Conservation (phyloP, 35 echinoderm and acorn worm species). For the Hemicentrotus pulcherrimus region DNA sequence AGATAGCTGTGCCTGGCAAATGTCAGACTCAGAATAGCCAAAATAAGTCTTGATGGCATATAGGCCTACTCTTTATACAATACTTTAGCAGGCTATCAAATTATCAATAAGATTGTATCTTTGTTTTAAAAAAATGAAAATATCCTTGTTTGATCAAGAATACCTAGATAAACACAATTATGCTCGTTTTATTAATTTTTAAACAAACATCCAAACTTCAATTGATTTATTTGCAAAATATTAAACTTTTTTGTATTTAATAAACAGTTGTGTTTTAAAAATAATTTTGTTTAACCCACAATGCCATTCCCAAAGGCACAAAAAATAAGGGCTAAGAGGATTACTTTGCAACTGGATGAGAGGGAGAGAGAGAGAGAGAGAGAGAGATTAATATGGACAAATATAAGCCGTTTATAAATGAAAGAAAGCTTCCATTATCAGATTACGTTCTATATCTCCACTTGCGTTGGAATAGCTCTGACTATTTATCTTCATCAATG, state of each 20-base stretch:
- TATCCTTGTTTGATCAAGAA: not conserved
- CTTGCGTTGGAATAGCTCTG: not conserved
- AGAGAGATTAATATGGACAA: not conserved
- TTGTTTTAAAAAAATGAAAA: not conserved
- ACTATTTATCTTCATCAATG: not conserved
- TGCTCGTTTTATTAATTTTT: not conserved
- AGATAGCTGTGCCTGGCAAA: not conserved
- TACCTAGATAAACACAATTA: not conserved
- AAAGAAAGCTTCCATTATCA: not conserved
- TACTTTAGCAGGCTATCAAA: not conserved
- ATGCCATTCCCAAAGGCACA: too few species aligned
- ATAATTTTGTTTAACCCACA: too few species aligned
- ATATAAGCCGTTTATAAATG: not conserved
- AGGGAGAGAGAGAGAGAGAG: not conserved
- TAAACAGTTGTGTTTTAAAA: too few species aligned
- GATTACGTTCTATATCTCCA: not conserved
- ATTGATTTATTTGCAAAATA: not conserved
- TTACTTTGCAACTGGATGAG: not conserved
- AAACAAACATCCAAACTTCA: not conserved
- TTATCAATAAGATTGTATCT: not conserved
- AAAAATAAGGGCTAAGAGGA: too few species aligned
- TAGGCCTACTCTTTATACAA: not conserved
- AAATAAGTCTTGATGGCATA: not conserved
- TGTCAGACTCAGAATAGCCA: not conserved
- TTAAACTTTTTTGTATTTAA: too few species aligned